phyloP scores from a whole-genome alignment of 2,113 vertebrate species.

The Melanerpes formicivorus region DNA sequence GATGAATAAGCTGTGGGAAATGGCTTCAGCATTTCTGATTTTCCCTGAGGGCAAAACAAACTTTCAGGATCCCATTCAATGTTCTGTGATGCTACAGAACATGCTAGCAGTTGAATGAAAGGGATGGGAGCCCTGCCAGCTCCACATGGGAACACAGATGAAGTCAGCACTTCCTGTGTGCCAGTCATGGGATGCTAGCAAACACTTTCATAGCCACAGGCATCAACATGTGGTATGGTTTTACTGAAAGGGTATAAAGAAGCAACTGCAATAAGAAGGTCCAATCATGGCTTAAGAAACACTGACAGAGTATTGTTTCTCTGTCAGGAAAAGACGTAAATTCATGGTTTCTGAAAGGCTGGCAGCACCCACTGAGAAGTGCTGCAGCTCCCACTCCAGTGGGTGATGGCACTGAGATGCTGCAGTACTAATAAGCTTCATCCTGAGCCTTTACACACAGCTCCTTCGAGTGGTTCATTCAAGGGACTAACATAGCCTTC shows the following conservation, averaged over 20 bases:
- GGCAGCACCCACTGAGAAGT: background rate
- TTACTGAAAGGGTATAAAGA: background rate
- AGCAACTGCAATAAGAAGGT: background rate
- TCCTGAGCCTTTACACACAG: background rate
- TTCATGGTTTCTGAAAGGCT: background rate
- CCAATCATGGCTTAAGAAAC: background rate
- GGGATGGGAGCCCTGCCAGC: background rate
- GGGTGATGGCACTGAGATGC: accelerated
- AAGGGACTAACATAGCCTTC: background rate
- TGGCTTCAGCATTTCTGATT: background rate
- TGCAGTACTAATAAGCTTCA: background rate
- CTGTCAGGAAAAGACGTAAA: accelerated
- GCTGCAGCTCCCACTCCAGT: background rate
- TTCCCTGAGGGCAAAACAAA: background rate
- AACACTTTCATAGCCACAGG: background rate
- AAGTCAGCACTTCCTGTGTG: background rate
- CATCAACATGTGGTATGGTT: background rate
- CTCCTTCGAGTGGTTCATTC: background rate
- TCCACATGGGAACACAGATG: background rate
- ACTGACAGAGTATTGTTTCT: background rate
- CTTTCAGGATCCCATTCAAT: background rate
- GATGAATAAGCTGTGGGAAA: background rate
- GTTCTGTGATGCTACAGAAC: background rate
- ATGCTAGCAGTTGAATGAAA: background rate
- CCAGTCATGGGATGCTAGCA: background rate